phyloP scores from a whole-genome alignment of 2,113 vertebrate genomes.

The Nothocercus nigrocapillus region DNA sequence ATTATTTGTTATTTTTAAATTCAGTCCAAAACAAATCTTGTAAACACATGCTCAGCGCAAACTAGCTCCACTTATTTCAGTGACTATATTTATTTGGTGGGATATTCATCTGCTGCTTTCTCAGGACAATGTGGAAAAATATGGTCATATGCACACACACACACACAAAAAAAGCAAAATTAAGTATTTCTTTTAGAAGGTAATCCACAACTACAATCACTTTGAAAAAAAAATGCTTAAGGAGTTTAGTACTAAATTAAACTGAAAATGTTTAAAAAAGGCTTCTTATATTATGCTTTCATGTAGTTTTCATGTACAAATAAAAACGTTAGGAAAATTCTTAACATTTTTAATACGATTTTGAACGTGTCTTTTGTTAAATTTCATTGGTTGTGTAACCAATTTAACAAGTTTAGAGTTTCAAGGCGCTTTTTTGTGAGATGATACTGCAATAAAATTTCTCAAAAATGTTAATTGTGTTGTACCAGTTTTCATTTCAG shows the following conservation, averaged over 20 bases:
- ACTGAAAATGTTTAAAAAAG: background rate
- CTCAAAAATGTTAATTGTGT: background rate
- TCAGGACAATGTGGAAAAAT: background rate
- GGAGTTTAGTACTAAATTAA: background rate
- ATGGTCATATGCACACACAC: background rate
- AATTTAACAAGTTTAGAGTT: background rate
- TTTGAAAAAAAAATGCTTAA: background rate
- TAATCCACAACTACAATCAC: background rate
- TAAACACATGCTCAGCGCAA: background rate
- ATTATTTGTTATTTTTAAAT: background rate
- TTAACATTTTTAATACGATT: background rate
- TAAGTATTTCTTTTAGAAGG: background rate
- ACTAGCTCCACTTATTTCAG: background rate
- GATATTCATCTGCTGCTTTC: background rate
- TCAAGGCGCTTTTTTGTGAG: background rate
- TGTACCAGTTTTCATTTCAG: slow-evolving; percentile 47
- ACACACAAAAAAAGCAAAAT: background rate
- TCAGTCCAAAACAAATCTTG: background rate
- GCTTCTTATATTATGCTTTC: background rate
- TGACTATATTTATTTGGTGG: background rate
- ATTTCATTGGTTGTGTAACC: background rate
- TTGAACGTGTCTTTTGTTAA: background rate
- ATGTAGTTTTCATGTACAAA: background rate
- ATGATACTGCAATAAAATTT: background rate
- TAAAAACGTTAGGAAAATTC: background rate